Evolutionary conservation across 2,113 vertebrate species (phyloP).

Genomic region (Monopterus albus): DNA sequence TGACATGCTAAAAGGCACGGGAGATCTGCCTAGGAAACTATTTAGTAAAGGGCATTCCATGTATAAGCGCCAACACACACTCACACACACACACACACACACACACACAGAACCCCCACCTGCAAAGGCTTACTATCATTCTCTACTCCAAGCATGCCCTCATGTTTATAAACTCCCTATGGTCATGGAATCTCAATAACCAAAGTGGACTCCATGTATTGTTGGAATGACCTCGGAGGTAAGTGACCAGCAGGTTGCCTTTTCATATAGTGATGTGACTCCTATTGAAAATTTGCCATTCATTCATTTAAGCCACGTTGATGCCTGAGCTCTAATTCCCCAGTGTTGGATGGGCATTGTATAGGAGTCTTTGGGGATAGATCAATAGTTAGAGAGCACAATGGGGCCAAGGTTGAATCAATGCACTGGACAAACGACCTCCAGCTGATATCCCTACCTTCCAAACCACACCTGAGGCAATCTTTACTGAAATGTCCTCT

Average conservation of each 20-base stretch:
- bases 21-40: slow-evolving; percentile 66
- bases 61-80: slow-evolving; percentile 37
- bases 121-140: slow-evolving; percentile 56
- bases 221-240: slow-evolving; percentile 62
- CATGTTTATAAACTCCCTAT: slow-evolving; percentile 56
- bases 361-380: slow-evolving; percentile 63
- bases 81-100: slow-evolving; percentile 35
- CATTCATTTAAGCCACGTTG: slow-evolving; percentile 59
- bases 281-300: slow-evolving; percentile 68
- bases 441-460: slow-evolving; percentile 66
- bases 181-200: slow-evolving; percentile 67
- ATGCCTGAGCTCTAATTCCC: slow-evolving; percentile 56
- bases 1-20: slow-evolving; percentile 75
- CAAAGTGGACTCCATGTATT: slow-evolving; percentile 62
- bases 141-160: slow-evolving; percentile 32
- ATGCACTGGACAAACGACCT: slow-evolving; percentile 77
- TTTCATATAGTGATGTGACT: slow-evolving; percentile 65
- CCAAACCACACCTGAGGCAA: slow-evolving; percentile 72
- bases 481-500: slow-evolving; percentile 79
- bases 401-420: slow-evolving; percentile 73
- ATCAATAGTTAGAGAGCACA: slow-evolving; percentile 75
- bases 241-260: slow-evolving; percentile 40
- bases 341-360: slow-evolving; percentile 61
- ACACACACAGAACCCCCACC: slow-evolving; percentile 8
- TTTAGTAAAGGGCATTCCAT: slow-evolving; percentile 70